phyloP scores from a whole-genome alignment of 2,113 vertebrate species.

The Puntigrus tetrazona region DNA sequence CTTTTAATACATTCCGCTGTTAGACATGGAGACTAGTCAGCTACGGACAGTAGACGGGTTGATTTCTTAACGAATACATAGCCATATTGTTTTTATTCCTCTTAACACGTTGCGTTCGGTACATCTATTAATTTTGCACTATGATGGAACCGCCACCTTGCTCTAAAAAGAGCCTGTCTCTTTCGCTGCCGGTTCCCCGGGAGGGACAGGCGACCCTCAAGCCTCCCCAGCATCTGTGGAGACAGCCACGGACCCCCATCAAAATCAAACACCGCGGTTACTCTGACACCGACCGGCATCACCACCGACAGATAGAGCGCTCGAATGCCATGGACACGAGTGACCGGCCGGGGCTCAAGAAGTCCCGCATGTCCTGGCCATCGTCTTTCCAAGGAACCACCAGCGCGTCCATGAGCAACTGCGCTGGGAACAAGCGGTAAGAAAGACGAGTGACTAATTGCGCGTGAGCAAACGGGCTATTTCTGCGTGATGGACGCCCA shows the following conservation, averaged over 20 bases:
- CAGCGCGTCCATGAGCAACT: slow-evolving; percentile 79
- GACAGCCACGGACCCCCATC: slow-evolving; percentile 88
- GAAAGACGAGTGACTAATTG: slow-evolving; percentile 32
- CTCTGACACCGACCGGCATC: slow-evolving; percentile 83
- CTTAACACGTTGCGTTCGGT: slow-evolving; percentile 46
- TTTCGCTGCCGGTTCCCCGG: slow-evolving; percentile 87
- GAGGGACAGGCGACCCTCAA: slow-evolving; percentile 87
- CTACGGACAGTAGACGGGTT: slow-evolving; percentile 65
- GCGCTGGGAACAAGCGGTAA: slow-evolving; percentile 80
- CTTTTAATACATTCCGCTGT: slow-evolving; percentile 40
- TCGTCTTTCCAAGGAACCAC: slow-evolving; percentile 90
- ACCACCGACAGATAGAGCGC: slow-evolving; percentile 88
- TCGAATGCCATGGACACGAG: slow-evolving; percentile 92
- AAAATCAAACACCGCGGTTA: slow-evolving; percentile 83
- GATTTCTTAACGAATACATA: slow-evolving; percentile 64
- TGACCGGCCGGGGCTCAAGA: slow-evolving; percentile 89
- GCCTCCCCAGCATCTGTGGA: slow-evolving; percentile 90
- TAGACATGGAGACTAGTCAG: slow-evolving; percentile 61
- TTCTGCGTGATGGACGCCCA: slow-evolving; percentile 58
- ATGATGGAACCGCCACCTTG: slow-evolving; percentile 86
- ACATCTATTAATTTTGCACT: slow-evolving; percentile 64
- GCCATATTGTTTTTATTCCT: slow-evolving; percentile 64
- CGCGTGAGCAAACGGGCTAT: slow-evolving; percentile 48
- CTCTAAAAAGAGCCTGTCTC: slow-evolving; percentile 87
- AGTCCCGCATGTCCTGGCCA: slow-evolving; percentile 95